Conservation (phyloP, 2,797 vertebrate species). For the Alfaro cultratus region DNA sequence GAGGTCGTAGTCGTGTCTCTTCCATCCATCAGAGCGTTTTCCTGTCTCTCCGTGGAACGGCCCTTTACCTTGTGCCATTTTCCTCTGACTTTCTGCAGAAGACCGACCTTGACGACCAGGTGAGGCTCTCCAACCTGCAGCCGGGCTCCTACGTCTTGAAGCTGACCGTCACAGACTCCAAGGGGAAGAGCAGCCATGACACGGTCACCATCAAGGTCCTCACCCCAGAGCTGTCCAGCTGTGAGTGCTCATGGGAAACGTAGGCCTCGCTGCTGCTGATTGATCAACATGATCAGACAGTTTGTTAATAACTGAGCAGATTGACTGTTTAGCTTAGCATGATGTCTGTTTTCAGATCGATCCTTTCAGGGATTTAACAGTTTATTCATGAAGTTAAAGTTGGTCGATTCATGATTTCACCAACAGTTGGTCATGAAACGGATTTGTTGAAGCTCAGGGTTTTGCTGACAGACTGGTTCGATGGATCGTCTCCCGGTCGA, state of each 20-base stretch:
- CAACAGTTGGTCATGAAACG: not conserved
- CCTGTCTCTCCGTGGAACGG: not conserved
- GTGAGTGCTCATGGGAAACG: conserved; percentile 77
- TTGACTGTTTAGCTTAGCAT: not conserved
- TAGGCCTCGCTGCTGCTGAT: conserved; percentile 1
- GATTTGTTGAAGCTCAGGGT: not conserved
- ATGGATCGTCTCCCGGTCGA: too few relatives aligned
- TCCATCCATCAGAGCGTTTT: not conserved
- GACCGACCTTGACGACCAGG: conserved; percentile 73
- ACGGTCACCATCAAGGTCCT: conserved; percentile 84
- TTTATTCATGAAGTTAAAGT: not conserved
- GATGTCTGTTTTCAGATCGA: not conserved
- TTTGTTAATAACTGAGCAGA: not conserved
- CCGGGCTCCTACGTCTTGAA: conserved; percentile 84
- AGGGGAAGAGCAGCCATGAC: conserved; percentile 62
- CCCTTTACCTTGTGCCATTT: not conserved
- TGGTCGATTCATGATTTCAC: not conserved
- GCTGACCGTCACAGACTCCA: conserved; percentile 81
- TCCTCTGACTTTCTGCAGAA: conserved; percentile 60
- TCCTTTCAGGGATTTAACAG: not conserved
- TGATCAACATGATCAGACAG: not conserved
- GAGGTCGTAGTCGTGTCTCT: too few relatives aligned
- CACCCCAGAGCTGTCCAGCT: conserved; percentile 77
- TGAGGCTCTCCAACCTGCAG: conserved; percentile 81
- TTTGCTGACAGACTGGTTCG: not conserved